These are phyloP conservation scores for Sebastiscus tertius DNA, from an alignment of 2,797 vertebrate genomes.

Conservation along the genomic window DNA sequence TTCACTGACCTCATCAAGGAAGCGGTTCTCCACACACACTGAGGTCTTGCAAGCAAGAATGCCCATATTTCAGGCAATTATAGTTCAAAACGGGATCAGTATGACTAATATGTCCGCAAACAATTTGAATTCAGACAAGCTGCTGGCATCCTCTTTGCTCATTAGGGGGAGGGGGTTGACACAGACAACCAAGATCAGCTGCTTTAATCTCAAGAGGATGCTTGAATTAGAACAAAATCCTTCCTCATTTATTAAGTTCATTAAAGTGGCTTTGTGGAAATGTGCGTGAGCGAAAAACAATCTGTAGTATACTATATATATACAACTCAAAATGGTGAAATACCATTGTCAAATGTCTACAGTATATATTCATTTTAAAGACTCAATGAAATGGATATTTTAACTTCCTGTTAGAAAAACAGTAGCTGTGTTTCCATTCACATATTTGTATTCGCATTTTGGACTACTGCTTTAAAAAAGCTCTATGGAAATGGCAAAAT, in stretches of 20 bases:
- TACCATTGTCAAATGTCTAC: background rate
- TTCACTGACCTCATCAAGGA: constrained; percentile 21
- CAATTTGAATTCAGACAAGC: constrained; percentile 18
- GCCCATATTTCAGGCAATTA: constrained; percentile 39
- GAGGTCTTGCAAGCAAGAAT: constrained; percentile 1
- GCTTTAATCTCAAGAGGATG: constrained; percentile 7
- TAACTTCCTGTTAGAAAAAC: background rate
- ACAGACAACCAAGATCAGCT: background rate
- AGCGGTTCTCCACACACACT: background rate
- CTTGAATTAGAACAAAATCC: background rate
- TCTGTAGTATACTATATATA: no score
- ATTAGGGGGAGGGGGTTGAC: constrained; percentile 13
- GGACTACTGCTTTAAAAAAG: no score
- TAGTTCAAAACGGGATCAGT: constrained; percentile 10
- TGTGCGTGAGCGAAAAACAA: no score
- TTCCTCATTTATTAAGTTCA: background rate
- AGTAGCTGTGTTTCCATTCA: no score
- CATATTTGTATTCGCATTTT: no score
- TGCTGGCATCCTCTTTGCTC: constrained; percentile 19
- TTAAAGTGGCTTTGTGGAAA: no score
- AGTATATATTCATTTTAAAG: background rate
- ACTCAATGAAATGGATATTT: background rate
- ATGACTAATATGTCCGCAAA: constrained; percentile 29
- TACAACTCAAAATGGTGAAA: no score
- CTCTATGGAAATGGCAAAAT: no score